Base-by-base conservation (phyloP, 1,140 invertebrate genomes). In the Mya arenaria region DNA sequence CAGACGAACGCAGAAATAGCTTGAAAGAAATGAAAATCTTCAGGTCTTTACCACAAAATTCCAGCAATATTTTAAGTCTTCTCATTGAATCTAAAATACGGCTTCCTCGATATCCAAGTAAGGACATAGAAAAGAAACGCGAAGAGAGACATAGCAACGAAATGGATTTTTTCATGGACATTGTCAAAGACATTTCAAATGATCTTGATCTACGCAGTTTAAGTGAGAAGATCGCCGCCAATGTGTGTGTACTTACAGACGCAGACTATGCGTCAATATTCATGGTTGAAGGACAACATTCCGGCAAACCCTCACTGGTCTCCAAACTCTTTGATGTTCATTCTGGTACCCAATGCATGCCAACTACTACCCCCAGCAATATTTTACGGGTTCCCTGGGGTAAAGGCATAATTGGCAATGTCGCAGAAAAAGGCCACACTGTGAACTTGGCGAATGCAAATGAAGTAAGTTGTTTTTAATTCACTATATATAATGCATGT, bases 111-210 rank as follows among this genome's bases (percentile, higher is more conserved):
- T 89, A 89, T 55, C 90, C 90, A 1, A 89, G 87, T 72, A 91
- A 91, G 66, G 89, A 91, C 68, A 87, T 90, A 36, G 90, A 91
- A 39, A 81, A 86, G 52, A 89, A 89, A 63, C 60, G 87, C 5
- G 88, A 89, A 60, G 69, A 89, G 56, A 74, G 85, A 88, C 95
- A 97, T 72, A 93, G 98, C 75, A 97, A 98, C 89, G 97, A 99
- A 90, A 97, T 97, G 89, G 97, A 98, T 92, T 95, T 99, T 79
- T 98, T 99, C 89, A 97, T 98, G 92, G 97, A 98, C 93, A 93
- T 99, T 94, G 97, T 98, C 90, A 98, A 98, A 93, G 97, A 98
- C 91, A 98, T 99, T 86, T 98, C 97, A 93, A 98, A 98, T 92
- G 98, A 99, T 91, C 93, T 99, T 87, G 97, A 99, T 88, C 96